Base-by-base conservation (phyloP, 2,113 vertebrate species). In the Stictonetta naevosa region DNA sequence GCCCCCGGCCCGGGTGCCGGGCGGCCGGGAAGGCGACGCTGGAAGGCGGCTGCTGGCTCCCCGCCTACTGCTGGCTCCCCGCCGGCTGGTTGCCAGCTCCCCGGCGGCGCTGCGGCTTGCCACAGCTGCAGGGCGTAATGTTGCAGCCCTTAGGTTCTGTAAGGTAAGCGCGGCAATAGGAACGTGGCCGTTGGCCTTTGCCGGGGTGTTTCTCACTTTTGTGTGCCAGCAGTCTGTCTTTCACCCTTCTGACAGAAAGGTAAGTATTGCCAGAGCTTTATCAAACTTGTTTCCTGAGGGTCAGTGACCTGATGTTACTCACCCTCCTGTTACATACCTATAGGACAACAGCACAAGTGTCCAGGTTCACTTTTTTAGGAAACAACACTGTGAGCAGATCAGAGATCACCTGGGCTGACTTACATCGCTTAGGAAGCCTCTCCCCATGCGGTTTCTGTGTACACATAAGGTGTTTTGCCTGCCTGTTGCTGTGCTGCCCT, bases 111-210 rank as follows among this genome's bases (percentile, higher is more conserved):
- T 56, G 28, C 53, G 53, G 53, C 53, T 56, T 36, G 12, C 23
- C 25, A 25, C 25, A 10, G 36, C 36, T 17, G 36, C 11, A 18
- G 1, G 4, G 31, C 0, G 0, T 46, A 23, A 73, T 78, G 89
- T 89, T 78, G n/a, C 40, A 81, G 14, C 67, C 44, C 79, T 85
- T 85, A 29, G 13, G 42, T 78, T 63, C 26, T 8, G 2, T 69
- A 22, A 66, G 23, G 23, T 84, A 34, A 79, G 15, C 34, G 36
- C 3, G 4, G 56, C 46, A 52, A 72, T 5, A 34, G 28, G 59
- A 95, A 3, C 25, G 36, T 17, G 22, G 73, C 58, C 0, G 10
- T 36, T 69, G 44, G 31, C 68, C 75, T 88, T 72, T 82, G n/a
- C 28, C 23, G 71, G 36, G 59, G 38, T 59, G 40, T 44, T 82